Base-by-base conservation (phyloP, 2,888 invertebrate genomes). In the Erynnis tages region DNA sequence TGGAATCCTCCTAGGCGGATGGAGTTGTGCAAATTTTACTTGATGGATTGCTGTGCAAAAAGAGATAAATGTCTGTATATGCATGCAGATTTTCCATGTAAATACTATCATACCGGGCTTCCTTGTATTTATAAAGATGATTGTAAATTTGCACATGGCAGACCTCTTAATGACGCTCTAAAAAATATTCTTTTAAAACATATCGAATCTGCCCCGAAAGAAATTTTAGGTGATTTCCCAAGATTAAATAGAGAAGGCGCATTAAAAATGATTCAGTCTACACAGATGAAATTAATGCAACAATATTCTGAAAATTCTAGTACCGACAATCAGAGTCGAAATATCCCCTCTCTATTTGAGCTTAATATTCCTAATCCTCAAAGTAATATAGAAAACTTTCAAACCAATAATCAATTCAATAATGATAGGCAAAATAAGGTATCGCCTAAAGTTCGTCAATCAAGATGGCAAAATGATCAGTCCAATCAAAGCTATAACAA, bases 61-160 rank as follows among this genome's bases (percentile, higher is more conserved):
- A 94, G 96, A 68, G 97, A 97, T 66, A 96, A 97, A 82, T 99
- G 98, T 88, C 91, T 96, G 13, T 99, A 97, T 76, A 96, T 98
- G 96, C 98, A 98, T 87, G 93, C 95, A 68, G 98, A 98, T 79
- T 98, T 98, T 80, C 98, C 98, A 11, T 98, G 98, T 88, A 98
- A 98, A 91, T 98, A 95, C 88, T 98, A 94, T 83, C 98, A 99
- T 77, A 96, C 97, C 46, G 98, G 98, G 58, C 91, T 96, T 79
- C 94, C 94, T 49, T 98, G 98, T 80, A 92, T 92, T 59, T 92
- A 91, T 43, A 93, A 93, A 71, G 94, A 94, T n/a, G 93, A 94
- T 56, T 99, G 98, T 87, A 97, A 97, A 82, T 98, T 98, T 82
- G 96, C 97, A 19, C 98, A 99, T 78, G 94, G 94, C 13, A 93